A percentile compares a stretch with the other conserved stretches of the same genome.
Evolutionary conservation across 2,113 vertebrate genomes (phyloP).

Genomic region (Nanorana parkeri): DNA sequence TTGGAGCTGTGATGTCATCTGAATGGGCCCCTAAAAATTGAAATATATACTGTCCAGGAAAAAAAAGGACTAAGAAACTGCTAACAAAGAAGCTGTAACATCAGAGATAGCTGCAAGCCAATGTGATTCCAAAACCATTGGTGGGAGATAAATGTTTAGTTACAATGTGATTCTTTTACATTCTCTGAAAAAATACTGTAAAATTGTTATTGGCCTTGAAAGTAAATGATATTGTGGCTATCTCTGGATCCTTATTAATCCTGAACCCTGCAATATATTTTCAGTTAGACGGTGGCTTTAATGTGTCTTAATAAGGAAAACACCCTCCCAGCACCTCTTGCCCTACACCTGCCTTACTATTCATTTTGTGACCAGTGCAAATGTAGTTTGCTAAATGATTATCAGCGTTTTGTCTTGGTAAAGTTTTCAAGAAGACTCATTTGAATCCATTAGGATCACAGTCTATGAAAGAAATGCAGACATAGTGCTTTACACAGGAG

Average conservation of each 20-base stretch:
- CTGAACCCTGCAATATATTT: slow-evolving; percentile 7
- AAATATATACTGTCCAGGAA: too few relatives aligned
- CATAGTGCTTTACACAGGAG: slow-evolving; percentile 5
- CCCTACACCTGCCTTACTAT: background rate
- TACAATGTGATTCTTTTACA: too few relatives aligned
- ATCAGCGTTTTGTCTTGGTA: background rate
- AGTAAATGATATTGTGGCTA: too few relatives aligned
- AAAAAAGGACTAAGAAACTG: too few relatives aligned
- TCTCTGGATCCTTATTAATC: background rate
- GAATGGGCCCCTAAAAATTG: too few relatives aligned
- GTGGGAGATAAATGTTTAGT: too few relatives aligned
- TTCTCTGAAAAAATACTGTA: too few relatives aligned
- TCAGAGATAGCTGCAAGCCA: too few relatives aligned
- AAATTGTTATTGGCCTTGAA: too few relatives aligned
- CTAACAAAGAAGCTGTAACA: too few relatives aligned
- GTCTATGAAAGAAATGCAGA: slow-evolving; percentile 1
- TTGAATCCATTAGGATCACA: slow-evolving; percentile 43
- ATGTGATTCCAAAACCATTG: too few relatives aligned
- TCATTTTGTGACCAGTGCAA: background rate
- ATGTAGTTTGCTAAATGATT: background rate
- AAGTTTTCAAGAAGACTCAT: slow-evolving; percentile 20
- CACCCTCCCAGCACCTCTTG: background rate
- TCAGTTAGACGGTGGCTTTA: slow-evolving; percentile 8
- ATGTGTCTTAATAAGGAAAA: background rate
- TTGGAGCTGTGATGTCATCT: too few relatives aligned